A percentile compares a stretch with the other conserved stretches of the same genome.
Evolutionary conservation across 2,888 invertebrate species (phyloP).

Genomic region (Seira ritae): DNA sequence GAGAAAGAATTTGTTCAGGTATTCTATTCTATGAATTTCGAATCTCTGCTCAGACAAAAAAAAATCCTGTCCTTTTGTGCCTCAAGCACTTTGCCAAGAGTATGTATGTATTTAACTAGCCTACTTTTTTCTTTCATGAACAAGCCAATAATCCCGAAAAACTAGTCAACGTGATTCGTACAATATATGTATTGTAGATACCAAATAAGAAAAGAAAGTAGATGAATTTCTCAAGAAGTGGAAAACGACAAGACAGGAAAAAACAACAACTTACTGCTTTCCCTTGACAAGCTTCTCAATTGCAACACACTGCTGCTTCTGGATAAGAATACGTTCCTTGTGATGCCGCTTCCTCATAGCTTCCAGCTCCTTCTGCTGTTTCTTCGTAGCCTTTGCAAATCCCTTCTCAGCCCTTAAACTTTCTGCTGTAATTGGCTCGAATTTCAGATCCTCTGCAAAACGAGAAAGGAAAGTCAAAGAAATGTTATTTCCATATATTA

Average conservation of each 20-base stretch:
- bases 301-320: constrained; percentile 92
- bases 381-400: constrained; percentile 93
- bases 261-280: constrained; percentile 84
- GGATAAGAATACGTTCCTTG: constrained; percentile 93
- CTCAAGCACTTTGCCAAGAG: neutral
- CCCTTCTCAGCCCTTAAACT: constrained; percentile 91
- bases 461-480: constrained; percentile 24
- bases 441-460: constrained; percentile 80
- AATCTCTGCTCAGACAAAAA: too few species aligned
- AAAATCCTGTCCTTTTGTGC: neutral
- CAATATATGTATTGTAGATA: neutral
- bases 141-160: neutral
- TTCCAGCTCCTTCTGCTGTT: constrained; percentile 97
- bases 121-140: neutral
- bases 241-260: neutral
- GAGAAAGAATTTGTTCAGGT: too few species aligned
- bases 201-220: neutral
- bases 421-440: constrained; percentile 94
- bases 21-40: too few species aligned
- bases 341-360: constrained; percentile 92
- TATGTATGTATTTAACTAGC: neutral
- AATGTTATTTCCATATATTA: neutral
- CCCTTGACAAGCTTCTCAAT: constrained; percentile 96
- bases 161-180: too few species aligned
- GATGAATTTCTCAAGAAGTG: neutral